phyloP scores from a whole-genome alignment of 2,888 invertebrate genomes.

The Camptogramma bilineatum region DNA sequence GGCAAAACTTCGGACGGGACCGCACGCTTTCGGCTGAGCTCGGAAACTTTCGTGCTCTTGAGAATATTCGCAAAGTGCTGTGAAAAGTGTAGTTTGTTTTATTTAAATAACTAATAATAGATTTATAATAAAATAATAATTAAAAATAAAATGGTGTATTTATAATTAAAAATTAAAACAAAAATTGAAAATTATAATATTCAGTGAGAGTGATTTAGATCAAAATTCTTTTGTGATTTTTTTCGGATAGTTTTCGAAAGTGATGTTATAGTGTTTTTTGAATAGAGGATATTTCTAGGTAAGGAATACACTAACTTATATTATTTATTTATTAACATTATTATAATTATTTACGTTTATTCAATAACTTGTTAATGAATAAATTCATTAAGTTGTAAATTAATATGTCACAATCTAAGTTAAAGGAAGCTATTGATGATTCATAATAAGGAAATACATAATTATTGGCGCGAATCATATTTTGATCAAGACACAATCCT shows the following conservation, averaged over 20 bases:
- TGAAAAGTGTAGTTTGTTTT: not conserved
- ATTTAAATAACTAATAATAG: not conserved
- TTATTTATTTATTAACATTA: too few species aligned
- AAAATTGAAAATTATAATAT: not conserved
- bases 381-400: too few species aligned
- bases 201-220: not conserved
- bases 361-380: too few species aligned
- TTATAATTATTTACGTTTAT: too few species aligned
- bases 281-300: conserved; percentile 7
- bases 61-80: not conserved
- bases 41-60: conserved; percentile 25
- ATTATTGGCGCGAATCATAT: too few species aligned
- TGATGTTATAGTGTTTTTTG: conserved; percentile 6
- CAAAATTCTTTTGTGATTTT: not conserved
- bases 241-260: not conserved
- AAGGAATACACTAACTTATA: too few species aligned
- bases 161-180: not conserved
- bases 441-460: too few species aligned
- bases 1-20: conserved; percentile 40
- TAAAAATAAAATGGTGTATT: too few species aligned
- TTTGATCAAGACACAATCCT: too few species aligned
- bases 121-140: not conserved
- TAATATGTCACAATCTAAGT: too few species aligned
- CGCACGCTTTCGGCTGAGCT: conserved; percentile 12
- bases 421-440: too few species aligned